Conservation (phyloP, 2,888 invertebrate species). For the Rhingia campestris region DNA sequence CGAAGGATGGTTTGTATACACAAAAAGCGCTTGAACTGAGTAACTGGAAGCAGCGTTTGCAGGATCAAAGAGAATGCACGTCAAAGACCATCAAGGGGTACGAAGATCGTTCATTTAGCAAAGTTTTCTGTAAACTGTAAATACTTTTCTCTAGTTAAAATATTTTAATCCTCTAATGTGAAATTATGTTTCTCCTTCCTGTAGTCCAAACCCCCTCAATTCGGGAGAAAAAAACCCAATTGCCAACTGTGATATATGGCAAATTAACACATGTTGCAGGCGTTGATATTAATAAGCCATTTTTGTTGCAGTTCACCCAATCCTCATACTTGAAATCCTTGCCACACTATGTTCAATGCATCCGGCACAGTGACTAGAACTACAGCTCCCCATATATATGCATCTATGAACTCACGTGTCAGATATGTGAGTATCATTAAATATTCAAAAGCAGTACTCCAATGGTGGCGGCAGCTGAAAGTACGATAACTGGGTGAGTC, state of each 20-base stretch:
- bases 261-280: conserved; percentile 26
- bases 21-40: too few species aligned
- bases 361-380: background rate
- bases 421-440: conserved; percentile 32
- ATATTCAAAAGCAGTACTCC: conserved; percentile 38
- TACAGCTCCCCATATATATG: background rate
- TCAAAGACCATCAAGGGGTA: too few species aligned
- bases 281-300: conserved; percentile 22
- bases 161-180: background rate
- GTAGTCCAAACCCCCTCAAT: background rate
- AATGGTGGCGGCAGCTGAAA: background rate
- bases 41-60: too few species aligned
- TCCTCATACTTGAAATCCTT: background rate
- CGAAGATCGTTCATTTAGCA: too few species aligned
- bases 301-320: background rate
- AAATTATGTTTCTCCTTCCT: background rate
- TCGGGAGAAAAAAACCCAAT: background rate
- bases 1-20: too few species aligned
- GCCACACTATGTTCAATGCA: too few species aligned
- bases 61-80: too few species aligned
- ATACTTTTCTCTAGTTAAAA: background rate
- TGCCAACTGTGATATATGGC: background rate
- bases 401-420: conserved; percentile 6
- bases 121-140: too few species aligned
- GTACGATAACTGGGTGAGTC: background rate